These are phyloP conservation scores for Metallyticus violacea DNA, from an alignment of 2,888 invertebrate species.

Conservation along the genomic window DNA sequence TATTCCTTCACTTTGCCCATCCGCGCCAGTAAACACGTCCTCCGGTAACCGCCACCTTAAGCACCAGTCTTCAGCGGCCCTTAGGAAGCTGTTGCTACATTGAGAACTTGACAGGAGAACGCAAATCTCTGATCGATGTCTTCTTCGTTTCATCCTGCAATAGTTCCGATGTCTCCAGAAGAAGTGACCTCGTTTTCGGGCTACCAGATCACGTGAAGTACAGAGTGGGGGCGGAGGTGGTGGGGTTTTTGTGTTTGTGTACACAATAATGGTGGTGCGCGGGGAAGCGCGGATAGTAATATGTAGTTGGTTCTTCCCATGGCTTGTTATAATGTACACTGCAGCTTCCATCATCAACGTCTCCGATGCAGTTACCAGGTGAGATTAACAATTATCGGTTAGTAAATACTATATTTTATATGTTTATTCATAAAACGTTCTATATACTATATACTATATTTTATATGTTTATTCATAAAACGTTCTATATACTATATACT, in stretches of 20 bases:
- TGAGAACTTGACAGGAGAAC: no score
- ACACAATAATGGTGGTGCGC: not conserved
- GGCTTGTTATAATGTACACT: not conserved
- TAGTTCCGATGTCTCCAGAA: not conserved
- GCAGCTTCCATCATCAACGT: not conserved
- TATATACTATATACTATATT: no score
- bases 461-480: no score
- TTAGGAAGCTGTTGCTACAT: not conserved
- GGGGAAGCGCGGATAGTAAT: no score
- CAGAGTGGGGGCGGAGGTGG: not conserved
- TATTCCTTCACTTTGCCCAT: not conserved
- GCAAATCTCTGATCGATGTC: not conserved
- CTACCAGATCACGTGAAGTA: slow-evolving; percentile 12
- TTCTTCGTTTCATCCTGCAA: not conserved
- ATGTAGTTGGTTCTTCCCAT: not conserved
- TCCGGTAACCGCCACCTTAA: no score
- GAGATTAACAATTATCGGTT: no score
- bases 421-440: no score
- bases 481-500: no score
- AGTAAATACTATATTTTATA: no score
- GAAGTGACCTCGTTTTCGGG: not conserved
- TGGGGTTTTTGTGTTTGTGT: not conserved
- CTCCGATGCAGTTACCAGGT: not conserved
- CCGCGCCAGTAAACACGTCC: no score
- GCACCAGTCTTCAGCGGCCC: not conserved